Base-by-base conservation (phyloP, 2,888 invertebrate genomes). In the Protula sp. region DNA sequence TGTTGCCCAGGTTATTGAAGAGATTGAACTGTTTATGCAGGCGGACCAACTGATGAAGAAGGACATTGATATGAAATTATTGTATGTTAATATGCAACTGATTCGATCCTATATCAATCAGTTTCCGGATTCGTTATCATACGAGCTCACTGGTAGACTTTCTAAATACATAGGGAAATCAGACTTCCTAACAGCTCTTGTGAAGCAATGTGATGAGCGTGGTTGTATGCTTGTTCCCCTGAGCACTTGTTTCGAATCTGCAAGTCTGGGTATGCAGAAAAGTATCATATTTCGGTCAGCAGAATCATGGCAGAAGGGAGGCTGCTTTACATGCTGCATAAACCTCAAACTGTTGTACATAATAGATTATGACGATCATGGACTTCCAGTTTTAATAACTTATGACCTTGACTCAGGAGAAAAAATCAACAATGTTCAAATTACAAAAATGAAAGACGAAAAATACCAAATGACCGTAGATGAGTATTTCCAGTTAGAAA, bases 1-100 rank as follows among this genome's bases (percentile, higher is more conserved):
- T 0, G 83, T 97, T 22, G 95, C 95, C 80, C 89, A 94, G 0
- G 89, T 95, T 1, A 83, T 97, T 2, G 89, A 92, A 2, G 97
- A 97, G 81, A 95, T 94, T 73, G 65, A 58, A 48, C 14, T 50
- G 27, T 66, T 61, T 22, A 54, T 52, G 28, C 27, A 29, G 4
- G 26, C 58, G 2, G 58, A 57, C 27, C 29, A 50, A 5, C 4
- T 4, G 19, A 4, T 59, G 3, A 9, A 27, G 30, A 28, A 38
- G 2, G 62, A 57, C n/a, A 30, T 51, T 0, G 57, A 60, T 2
- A 19, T 58, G 9, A 54, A 60, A 28, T 19, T 65, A 27, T 48
- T 65, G 26, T 47, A 31, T 14, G 55, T 26, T 22, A 50, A 50
- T 50, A 9, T 50, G 50, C 9, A 24, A 22, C 50, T 50, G 9